These are phyloP conservation scores for Actias luna DNA, from an alignment of 2,888 invertebrate genomes.

Conservation along the genomic window DNA sequence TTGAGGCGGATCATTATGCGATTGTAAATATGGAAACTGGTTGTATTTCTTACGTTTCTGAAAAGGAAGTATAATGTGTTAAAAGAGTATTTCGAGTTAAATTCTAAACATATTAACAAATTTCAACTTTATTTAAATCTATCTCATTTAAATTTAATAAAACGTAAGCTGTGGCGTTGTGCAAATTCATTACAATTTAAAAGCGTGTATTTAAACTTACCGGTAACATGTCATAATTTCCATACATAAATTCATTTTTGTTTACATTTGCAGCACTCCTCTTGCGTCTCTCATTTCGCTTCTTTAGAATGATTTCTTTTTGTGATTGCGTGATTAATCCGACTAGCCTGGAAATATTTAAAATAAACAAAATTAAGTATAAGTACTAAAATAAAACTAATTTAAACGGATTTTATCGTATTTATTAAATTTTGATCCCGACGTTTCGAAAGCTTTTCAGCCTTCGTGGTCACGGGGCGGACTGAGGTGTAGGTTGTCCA, in stretches of 20 bases:
- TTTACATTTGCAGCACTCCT: slow-evolving; percentile 65
- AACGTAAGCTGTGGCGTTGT: too few relatives aligned
- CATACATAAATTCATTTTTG: slow-evolving; percentile 68
- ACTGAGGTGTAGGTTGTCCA: too few relatives aligned
- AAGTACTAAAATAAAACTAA: too few relatives aligned
- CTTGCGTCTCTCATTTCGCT: slow-evolving; percentile 68
- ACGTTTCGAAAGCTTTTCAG: too few relatives aligned
- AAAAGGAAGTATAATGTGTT: slow-evolving; percentile 29
- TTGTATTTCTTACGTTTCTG: slow-evolving; percentile 76
- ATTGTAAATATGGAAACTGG: slow-evolving; percentile 72
- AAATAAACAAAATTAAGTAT: not conserved
- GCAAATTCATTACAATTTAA: too few relatives aligned
- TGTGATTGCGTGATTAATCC: slow-evolving; percentile 69
- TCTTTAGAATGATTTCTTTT: slow-evolving; percentile 65
- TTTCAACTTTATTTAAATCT: too few relatives aligned
- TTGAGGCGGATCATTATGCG: slow-evolving; percentile 72
- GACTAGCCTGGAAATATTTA: slow-evolving; percentile 52
- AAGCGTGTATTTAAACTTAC: too few relatives aligned
- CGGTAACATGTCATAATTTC: slow-evolving; percentile 67
- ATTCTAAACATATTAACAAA: not conserved
- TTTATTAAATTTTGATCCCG: too few relatives aligned
- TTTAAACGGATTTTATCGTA: too few relatives aligned
- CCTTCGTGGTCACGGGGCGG: too few relatives aligned
- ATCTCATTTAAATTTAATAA: too few relatives aligned
- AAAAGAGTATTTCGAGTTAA: not conserved